Conservation (phyloP, 2,888 invertebrate species). For the Tachina fera region DNA sequence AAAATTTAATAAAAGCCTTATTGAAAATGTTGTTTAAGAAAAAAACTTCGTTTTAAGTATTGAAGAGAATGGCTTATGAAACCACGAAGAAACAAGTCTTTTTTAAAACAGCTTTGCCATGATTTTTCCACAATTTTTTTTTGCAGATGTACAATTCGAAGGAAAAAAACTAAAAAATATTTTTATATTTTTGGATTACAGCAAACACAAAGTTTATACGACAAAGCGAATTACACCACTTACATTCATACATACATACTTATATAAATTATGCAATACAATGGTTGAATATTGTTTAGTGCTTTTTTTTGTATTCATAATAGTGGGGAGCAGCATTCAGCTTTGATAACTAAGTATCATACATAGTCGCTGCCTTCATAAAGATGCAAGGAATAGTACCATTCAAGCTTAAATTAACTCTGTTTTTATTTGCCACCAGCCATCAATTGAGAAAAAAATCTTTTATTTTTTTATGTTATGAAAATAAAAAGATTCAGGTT, state of each 20-base stretch:
- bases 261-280: conserved; percentile 62
- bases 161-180: conserved; percentile 29
- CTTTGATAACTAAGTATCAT: neutral
- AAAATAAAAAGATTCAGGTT: neutral
- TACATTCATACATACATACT: neutral
- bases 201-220: conserved; percentile 21
- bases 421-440: conserved; percentile 50
- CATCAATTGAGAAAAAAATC: neutral
- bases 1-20: conserved; percentile 31
- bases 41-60: conserved; percentile 15
- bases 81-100: conserved; percentile 58
- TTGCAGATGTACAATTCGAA: conserved; percentile 58
- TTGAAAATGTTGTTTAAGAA: conserved; percentile 15
- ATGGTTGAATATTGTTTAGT: conserved; percentile 44
- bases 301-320: neutral
- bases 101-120: conserved; percentile 33
- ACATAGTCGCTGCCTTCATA: neutral
- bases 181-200: conserved; percentile 41
- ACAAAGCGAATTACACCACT: conserved; percentile 61
- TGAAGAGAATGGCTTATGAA: conserved; percentile 59
- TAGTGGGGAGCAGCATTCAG: neutral
- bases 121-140: conserved; percentile 13
- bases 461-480: neutral
- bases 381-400: conserved; percentile 11
- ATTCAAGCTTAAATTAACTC: conserved; percentile 31